Base-by-base conservation (phyloP, 2,888 invertebrate genomes). In the Prosapia bicincta region DNA sequence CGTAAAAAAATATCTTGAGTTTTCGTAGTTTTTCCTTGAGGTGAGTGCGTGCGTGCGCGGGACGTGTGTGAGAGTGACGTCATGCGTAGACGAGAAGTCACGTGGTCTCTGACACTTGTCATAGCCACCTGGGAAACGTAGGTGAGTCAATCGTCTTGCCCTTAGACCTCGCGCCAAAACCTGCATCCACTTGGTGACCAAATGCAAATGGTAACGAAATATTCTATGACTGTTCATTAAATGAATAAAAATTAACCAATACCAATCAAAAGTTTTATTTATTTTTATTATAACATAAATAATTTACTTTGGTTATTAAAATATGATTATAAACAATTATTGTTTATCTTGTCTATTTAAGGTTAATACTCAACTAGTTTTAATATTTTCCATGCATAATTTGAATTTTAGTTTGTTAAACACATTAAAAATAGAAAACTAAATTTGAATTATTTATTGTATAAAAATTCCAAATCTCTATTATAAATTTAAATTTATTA, bases 1-100 rank as follows among this genome's bases (percentile, higher is more conserved):
- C 32, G 32, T 30, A 30, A 67, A 75, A 75, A 75, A 70, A 75
- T 71, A 71, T 75, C 71, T 71, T 75, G 71, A 75, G 71, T 75
- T 71, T 75, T 71, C 73, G 73, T 73, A 73, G 73, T 71, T 72
- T 76, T 76, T 76, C 68, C 70, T 69, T 69, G 72, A 69, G 72
- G 68, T 67, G 76, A 43, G 70, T 75, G 76, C 65, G 76, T 69
- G 74, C 69, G 69, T 72, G 76, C 68, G 76, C 68, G 76, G 26
- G 13, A 20, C 54, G 76, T 72, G 76, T 67, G 76, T 71, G 75
- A 26, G 75, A 67, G 75, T 71, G 69, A 26, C 73, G 74, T 23
- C 74, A 74, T 74, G 74, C 74, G 74, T 74, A 74, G 65, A 74
- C 69, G 74, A n/a, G 69, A 28, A 24, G 74, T 74, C 74, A 74